phyloP scores from a whole-genome alignment of 2,888 invertebrate species.

The Drosophila peninsularis region DNA sequence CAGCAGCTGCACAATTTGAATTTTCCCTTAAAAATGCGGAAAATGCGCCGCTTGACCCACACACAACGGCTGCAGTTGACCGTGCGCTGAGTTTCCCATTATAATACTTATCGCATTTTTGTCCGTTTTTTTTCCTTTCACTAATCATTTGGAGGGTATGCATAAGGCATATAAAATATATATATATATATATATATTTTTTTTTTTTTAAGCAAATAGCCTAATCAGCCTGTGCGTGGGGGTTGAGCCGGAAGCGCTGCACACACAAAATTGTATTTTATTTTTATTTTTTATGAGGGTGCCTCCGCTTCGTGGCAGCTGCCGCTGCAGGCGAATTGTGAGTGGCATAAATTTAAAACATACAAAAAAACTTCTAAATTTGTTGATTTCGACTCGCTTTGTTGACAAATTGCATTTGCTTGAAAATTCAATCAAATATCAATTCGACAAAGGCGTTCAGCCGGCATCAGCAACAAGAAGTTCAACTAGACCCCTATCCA shows the following conservation, averaged over 20 bases:
- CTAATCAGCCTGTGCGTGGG: constrained; percentile 69
- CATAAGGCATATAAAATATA: constrained; percentile 20
- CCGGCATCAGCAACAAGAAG: constrained; percentile 62
- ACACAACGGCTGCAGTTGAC: constrained; percentile 59
- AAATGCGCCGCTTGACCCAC: constrained; percentile 70
- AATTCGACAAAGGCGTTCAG: constrained; percentile 70
- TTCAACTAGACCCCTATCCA: constrained; percentile 59
- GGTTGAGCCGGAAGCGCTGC: constrained; percentile 61
- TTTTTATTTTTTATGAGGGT: constrained; percentile 64
- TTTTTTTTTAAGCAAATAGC: constrained; percentile 73
- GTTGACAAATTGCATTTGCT: constrained; percentile 70
- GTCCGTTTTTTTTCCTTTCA: constrained; percentile 23
- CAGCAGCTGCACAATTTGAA: constrained; percentile 67
- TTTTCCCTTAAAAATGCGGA: constrained; percentile 43
- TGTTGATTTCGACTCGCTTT: constrained; percentile 37
- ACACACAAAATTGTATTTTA: constrained; percentile 8
- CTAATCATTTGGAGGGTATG: constrained; percentile 59
- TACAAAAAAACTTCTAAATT: constrained; percentile 12
- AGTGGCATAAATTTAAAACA: constrained; percentile 2
- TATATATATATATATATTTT: not conserved
- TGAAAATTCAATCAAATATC: constrained; percentile 62
- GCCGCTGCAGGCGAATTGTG: constrained; percentile 36
- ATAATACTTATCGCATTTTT: constrained; percentile 51
- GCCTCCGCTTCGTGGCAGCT: constrained; percentile 25
- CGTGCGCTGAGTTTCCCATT: constrained; percentile 50